Evolutionary conservation across 2,113 vertebrate species (phyloP).

Genomic region (Erythrocercus mccallii): DNA sequence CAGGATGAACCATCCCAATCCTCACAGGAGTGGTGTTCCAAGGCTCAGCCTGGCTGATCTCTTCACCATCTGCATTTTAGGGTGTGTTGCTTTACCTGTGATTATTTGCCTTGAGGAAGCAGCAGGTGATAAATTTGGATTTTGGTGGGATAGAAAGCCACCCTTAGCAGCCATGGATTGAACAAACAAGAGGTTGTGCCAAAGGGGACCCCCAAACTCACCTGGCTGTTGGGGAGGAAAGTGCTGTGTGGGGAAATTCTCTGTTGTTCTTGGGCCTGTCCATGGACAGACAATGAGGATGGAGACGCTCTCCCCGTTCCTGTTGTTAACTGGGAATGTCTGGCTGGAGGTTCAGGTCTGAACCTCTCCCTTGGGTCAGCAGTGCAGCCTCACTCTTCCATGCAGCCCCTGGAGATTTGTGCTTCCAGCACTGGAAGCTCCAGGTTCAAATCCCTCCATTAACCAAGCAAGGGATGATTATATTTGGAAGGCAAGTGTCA

Average conservation of each 20-base stretch:
- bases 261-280: neutral
- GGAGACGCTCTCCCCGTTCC: neutral
- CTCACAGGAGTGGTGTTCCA: accelerated
- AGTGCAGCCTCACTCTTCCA: neutral
- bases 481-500: neutral
- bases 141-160: neutral
- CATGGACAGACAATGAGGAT: accelerated
- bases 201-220: accelerated
- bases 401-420: neutral
- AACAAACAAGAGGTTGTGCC: neutral
- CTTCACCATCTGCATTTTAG: neutral
- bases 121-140: neutral
- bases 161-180: neutral
- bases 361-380: accelerated
- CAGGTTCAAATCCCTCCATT: neutral
- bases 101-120: neutral
- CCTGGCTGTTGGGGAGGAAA: neutral
- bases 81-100: neutral
- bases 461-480: neutral
- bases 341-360: neutral
- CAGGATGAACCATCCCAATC: neutral
- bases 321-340: neutral
- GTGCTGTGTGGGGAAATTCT: neutral
- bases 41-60: neutral
- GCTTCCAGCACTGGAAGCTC: neutral